Evolutionary conservation across 2,797 vertebrate species (phyloP), one percentile per base, ranked within the genome.

Genomic region (Pseudotriccus pelzelni): DNA sequence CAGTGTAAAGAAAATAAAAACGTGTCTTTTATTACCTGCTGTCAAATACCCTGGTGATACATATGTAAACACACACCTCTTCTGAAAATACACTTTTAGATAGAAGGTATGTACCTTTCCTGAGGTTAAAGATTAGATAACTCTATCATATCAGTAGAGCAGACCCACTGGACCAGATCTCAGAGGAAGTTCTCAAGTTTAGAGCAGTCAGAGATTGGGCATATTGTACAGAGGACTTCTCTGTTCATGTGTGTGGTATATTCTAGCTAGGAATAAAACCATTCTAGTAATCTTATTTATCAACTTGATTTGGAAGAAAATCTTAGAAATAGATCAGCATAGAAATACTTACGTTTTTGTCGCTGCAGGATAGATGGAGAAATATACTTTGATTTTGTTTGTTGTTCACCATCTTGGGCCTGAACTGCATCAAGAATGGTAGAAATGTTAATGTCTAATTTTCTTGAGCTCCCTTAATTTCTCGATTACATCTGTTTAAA

Each of bases 71-170:
- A 85, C 89, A 91, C 90, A 78, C 88, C 74, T 89, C 55, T 82
- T 85, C 75, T 59, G 89, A 96, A 76, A 96, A 90, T 30, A 93
- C 69, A 70, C 73, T 89, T 95, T 80, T 58, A 84, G 76, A 92
- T 84, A 78, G 60, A 87, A 79, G 20, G 32, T 91, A 59, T 94
- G 68, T 89, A 95, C 83, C 74, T 93, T 95, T 90, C 2, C 7
- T 74, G 49, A 82, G 32, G 37, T 37, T 76, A 77, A 86, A 96
- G 76, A 95, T 96, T 95, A 97, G 94, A 96, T 96, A 91, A 74
- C 22, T 47, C 7, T 44, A 36, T 77, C 22, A 8, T 74, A 89
- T 80, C 53, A 36, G 32, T 27, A 76, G 41, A 58, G 47, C 47
- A 90, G 39, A 52, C 77, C 50, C 52, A 32, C 49, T 68, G 43